These are phyloP conservation scores for Hipposideros larvatus DNA, from an alignment of 2,797 vertebrate genomes.

Conservation along the genomic window DNA sequence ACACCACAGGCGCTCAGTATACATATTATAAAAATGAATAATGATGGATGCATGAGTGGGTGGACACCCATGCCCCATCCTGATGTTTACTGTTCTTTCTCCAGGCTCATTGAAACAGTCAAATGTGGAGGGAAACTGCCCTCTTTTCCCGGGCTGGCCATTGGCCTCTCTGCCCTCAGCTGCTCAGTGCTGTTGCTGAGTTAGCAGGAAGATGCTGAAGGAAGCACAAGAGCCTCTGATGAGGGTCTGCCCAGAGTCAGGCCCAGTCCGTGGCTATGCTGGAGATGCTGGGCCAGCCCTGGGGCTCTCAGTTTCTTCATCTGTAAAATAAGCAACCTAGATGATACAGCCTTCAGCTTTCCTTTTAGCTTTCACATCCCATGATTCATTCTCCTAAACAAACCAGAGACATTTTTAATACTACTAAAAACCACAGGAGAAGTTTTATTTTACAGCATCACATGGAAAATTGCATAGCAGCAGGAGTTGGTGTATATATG, in stretches of 20 bases:
- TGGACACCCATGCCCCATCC: background rate
- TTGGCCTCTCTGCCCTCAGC: background rate
- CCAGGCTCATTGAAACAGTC: background rate
- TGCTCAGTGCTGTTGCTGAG: background rate
- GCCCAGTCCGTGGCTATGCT: rapidly evolving
- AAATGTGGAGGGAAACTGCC: background rate
- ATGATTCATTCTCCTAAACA: background rate
- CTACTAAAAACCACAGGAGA: background rate
- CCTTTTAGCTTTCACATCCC: slow-evolving; percentile 20
- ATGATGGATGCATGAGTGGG: rapidly evolving
- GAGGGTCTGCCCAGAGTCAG: background rate
- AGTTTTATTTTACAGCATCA: slow-evolving; percentile 16
- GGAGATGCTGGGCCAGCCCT: background rate
- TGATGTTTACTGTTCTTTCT: background rate
- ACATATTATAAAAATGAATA: background rate
- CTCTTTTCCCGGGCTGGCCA: background rate
- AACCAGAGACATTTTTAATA: slow-evolving; percentile 28
- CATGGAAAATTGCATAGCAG: background rate
- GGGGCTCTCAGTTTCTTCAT: background rate
- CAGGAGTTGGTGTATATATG: background rate
- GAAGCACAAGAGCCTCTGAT: background rate
- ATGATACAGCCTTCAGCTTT: background rate
- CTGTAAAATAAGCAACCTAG: background rate
- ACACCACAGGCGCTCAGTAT: background rate
- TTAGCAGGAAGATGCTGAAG: background rate